These are phyloP conservation scores for Ormyrus nitidulus DNA, from an alignment of 2,888 invertebrate species.

Conservation along the genomic window DNA sequence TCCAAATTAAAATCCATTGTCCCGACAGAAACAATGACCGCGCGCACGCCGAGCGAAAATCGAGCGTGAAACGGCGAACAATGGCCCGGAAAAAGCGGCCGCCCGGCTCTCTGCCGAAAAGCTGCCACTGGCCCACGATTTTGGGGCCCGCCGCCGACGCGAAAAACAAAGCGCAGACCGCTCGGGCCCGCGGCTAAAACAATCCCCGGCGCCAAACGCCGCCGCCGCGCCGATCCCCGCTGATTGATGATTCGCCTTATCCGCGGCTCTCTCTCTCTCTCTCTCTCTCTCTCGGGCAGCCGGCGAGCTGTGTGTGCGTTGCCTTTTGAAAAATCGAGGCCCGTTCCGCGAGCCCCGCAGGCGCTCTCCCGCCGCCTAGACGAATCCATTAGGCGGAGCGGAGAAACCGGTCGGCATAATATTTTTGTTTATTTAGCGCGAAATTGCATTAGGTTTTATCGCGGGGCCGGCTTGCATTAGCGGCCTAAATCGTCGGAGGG, in stretches of 20 bases:
- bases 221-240: constrained; percentile 13
- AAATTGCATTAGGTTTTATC: constrained; percentile 31
- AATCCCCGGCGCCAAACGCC: constrained; percentile 15
- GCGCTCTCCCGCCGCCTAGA: background rate
- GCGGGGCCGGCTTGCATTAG: background rate
- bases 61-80: constrained; percentile 70
- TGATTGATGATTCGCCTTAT: constrained; percentile 44
- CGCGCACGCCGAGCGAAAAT: constrained; percentile 56
- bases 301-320: background rate
- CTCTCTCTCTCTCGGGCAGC: background rate
- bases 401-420: constrained; percentile 40
- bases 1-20: constrained; percentile 66
- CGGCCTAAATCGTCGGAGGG: no score
- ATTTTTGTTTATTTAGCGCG: constrained; percentile 43
- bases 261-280: constrained; percentile 5
- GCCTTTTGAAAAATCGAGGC: constrained; percentile 8
- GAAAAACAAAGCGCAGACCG: background rate
- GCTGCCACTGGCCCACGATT: no score
- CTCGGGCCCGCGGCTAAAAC: constrained; percentile 31
- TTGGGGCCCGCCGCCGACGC: no score
- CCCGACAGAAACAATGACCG: constrained; percentile 57
- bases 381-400: constrained; percentile 31
- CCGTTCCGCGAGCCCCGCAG: background rate
- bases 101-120: constrained; percentile 34
- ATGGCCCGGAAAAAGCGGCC: constrained; percentile 66